A percentile compares a stretch with the other conserved stretches of the same genome.
These are phyloP conservation scores for Orestias chungarensis DNA, from an alignment of 2,797 vertebrate genomes.

Conservation along the genomic window DNA sequence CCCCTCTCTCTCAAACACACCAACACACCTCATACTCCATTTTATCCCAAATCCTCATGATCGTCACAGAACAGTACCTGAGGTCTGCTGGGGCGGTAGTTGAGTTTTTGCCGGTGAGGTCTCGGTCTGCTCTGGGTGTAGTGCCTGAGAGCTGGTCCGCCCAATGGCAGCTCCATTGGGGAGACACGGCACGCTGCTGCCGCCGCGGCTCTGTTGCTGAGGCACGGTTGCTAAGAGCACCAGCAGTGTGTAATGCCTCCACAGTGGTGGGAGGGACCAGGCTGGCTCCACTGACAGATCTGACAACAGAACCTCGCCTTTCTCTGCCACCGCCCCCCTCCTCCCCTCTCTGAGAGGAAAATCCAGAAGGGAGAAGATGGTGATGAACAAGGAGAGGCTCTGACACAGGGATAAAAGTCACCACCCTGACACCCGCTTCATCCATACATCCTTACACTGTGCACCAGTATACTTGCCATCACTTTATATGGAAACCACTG, in stretches of 20 bases:
- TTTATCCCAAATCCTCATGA: conserved; percentile 39
- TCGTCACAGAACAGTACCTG: conserved; percentile 71
- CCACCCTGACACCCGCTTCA: conserved; percentile 25
- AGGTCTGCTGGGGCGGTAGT: conserved; percentile 77
- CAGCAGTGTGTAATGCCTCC: conserved; percentile 80
- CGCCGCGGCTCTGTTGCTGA: conserved; percentile 77
- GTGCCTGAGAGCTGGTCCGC: conserved; percentile 80
- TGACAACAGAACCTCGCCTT: conserved; percentile 79
- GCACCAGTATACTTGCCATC: neutral
- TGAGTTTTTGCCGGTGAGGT: conserved; percentile 79
- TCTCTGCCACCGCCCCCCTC: conserved; percentile 68
- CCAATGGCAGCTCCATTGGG: conserved; percentile 83
- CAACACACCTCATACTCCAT: conserved; percentile 60
- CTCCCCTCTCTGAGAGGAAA: conserved; percentile 55
- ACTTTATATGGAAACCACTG: conserved; percentile 14
- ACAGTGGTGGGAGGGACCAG: conserved; percentile 71
- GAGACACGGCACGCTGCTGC: conserved; percentile 82
- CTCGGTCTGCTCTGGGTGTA: conserved; percentile 82
- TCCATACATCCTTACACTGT: neutral
- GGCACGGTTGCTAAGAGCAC: conserved; percentile 81
- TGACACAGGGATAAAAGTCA: conserved; percentile 33
- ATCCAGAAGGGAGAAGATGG: conserved; percentile 58
- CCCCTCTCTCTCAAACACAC: conserved; percentile 45
- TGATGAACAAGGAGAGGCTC: conserved; percentile 52
- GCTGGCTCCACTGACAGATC: conserved; percentile 74